These are phyloP conservation scores for Apodemia mormo DNA, from an alignment of 2,888 invertebrate genomes.

Conservation along the genomic window DNA sequence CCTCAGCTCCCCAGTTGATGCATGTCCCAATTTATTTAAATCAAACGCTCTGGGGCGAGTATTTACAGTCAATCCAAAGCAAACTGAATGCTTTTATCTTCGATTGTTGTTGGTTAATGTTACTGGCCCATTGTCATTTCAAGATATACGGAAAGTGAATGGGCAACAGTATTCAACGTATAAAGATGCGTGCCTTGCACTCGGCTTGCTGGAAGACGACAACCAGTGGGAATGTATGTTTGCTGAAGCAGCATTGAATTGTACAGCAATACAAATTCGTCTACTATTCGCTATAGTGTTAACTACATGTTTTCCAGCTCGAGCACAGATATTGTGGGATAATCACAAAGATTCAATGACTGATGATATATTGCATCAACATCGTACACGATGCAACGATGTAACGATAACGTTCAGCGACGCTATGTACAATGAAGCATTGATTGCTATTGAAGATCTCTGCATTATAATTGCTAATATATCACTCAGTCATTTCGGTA, in stretches of 20 bases:
- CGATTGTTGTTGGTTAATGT: constrained; percentile 41
- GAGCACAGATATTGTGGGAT: constrained; percentile 30
- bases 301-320: constrained; percentile 39
- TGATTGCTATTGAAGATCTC: background rate
- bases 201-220: constrained; percentile 39
- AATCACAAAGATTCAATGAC: constrained; percentile 38
- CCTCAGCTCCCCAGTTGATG: constrained; percentile 33
- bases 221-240: constrained; percentile 30
- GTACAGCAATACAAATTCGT: constrained; percentile 35
- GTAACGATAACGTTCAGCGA: constrained; percentile 36
- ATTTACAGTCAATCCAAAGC: constrained; percentile 40
- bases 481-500: too few relatives aligned
- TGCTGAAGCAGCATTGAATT: constrained; percentile 26
- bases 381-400: constrained; percentile 38
- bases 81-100: constrained; percentile 39
- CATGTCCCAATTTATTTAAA: constrained; percentile 35
- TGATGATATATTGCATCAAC: constrained; percentile 38
- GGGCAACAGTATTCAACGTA: constrained; percentile 19
- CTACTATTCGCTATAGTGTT: constrained; percentile 42
- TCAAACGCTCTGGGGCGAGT: constrained; percentile 38
- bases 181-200: constrained; percentile 35
- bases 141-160: constrained; percentile 34
- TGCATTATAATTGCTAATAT: background rate
- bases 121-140: constrained; percentile 34
- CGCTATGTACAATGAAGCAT: constrained; percentile 3